A percentile compares a stretch with the other conserved stretches of the same genome.
These are phyloP conservation scores for Aelia acuminata DNA, from an alignment of 2,888 invertebrate species.

Conservation along the genomic window DNA sequence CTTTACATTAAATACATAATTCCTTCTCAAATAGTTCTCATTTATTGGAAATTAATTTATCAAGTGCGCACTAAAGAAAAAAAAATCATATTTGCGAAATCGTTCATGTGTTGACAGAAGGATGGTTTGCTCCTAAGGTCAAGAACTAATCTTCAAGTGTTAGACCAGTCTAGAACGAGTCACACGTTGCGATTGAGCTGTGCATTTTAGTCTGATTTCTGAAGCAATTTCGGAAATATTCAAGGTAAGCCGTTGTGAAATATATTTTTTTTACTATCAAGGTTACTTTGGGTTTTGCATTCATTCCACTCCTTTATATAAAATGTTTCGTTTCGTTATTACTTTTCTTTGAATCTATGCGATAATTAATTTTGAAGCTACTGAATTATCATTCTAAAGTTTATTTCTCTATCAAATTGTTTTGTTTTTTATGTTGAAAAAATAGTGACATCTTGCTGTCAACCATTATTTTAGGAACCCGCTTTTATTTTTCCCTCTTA, in stretches of 20 bases:
- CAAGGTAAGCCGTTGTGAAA: not conserved
- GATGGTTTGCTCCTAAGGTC: not conserved
- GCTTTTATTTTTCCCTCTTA: no score
- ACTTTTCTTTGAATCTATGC: no score
- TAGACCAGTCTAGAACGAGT: not conserved
- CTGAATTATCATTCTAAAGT: no score
- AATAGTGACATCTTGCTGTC: not conserved
- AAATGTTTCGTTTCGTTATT: no score
- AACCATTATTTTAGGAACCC: no score
- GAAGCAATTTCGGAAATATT: not conserved
- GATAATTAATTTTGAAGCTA: no score
- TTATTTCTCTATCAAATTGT: no score
- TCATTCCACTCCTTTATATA: not conserved
- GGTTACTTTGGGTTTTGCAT: not conserved
- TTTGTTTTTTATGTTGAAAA: no score
- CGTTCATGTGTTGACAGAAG: not conserved
- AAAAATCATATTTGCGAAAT: not conserved
- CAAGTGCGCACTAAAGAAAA: not conserved
- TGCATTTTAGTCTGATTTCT: not conserved
- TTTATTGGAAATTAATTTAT: conserved; percentile 6
- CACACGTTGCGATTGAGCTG: not conserved
- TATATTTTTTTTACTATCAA: not conserved
- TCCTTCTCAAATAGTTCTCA: not conserved
- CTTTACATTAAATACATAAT: not conserved
- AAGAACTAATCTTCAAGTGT: not conserved